Evolutionary conservation across 2,888 invertebrate genomes (phyloP).

Genomic region (Galerucella calmariensis): DNA sequence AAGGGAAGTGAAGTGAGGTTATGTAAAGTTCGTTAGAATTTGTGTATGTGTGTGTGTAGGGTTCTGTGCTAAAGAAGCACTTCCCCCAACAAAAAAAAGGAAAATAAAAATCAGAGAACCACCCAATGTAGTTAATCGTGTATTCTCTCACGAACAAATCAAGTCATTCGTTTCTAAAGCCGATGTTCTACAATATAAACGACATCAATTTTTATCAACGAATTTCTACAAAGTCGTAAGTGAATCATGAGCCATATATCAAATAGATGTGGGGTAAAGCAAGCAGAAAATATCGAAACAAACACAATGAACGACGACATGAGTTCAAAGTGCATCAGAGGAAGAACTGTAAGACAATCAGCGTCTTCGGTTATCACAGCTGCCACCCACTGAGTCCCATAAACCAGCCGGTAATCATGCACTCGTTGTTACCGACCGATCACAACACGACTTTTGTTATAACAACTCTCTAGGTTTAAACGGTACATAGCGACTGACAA

Average conservation of each 20-base stretch:
- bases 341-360: slow-evolving; percentile 54
- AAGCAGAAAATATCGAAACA: slow-evolving; percentile 45
- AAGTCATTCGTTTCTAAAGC: background rate
- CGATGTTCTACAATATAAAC: slow-evolving; percentile 28
- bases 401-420: slow-evolving; percentile 56
- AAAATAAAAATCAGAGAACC: no score
- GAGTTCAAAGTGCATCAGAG: slow-evolving; percentile 46
- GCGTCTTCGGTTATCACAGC: slow-evolving; percentile 49
- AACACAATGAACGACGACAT: slow-evolving; percentile 41
- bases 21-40: no score
- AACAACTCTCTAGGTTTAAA: slow-evolving; percentile 54
- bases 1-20: no score
- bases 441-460: slow-evolving; percentile 55
- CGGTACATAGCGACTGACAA: slow-evolving; percentile 46
- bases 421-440: slow-evolving; percentile 52
- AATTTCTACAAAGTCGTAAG: slow-evolving; percentile 34
- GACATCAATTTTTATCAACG: slow-evolving; percentile 36
- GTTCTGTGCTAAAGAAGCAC: no score
- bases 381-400: slow-evolving; percentile 56
- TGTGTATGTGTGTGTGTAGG: no score
- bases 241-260: slow-evolving; percentile 39
- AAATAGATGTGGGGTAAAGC: slow-evolving; percentile 37
- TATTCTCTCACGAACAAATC: background rate
- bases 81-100: no score
- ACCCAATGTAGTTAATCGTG: slow-evolving; percentile 5